Evolutionary conservation across 2,888 invertebrate species (phyloP), one percentile per base, ranked within the genome.

Genomic region (Ypsolopha sequella): DNA sequence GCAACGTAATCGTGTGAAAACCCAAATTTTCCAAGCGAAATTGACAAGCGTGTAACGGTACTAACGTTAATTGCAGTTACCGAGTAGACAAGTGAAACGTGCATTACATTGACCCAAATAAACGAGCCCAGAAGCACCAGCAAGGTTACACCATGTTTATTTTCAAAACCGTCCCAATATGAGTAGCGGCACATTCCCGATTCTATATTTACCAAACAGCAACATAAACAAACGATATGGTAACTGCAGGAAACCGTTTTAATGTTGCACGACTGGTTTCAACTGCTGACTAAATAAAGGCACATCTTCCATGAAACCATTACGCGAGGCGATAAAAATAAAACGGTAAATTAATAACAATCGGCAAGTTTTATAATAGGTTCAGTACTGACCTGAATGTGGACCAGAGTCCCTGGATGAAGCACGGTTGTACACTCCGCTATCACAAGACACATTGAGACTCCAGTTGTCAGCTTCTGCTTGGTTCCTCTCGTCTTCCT

Each of bases 391-490:
- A 87, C 87, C 86, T 56, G 87, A 87, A 65, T 87, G 86, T 33
- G 87, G 87, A 54, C 87, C 87, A 51, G 87, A 87, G 60, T 87
- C 87, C 55, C 87, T 76, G 51, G 87, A 87, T 24, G 87, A 87
- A 34, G 87, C 89, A 33, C 90, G 88, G 63, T 90, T 90, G 68
- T 89, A 89, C 57, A 88, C 88, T 53, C 88, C 88, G 65, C 88
- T 89, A 63, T 89, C 89, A 56, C 88, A 87, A 53, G 88, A 89
- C 57, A 88, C 85, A 68, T 88, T 88, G 58, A 87, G 66, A 55
- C 87, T 85, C 87, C 87, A 87, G 63, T 80, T 84, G 58, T 87
- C 87, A 0, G 76, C 80, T 57, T 87, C 85, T 3, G 74, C 84
- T 56, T 81, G 84, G 13, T 82, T 80, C 38, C 72, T 63, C 55